phyloP scores from a whole-genome alignment of 1,140 invertebrate genomes.

The Ceratoteleas bidentatus region DNA sequence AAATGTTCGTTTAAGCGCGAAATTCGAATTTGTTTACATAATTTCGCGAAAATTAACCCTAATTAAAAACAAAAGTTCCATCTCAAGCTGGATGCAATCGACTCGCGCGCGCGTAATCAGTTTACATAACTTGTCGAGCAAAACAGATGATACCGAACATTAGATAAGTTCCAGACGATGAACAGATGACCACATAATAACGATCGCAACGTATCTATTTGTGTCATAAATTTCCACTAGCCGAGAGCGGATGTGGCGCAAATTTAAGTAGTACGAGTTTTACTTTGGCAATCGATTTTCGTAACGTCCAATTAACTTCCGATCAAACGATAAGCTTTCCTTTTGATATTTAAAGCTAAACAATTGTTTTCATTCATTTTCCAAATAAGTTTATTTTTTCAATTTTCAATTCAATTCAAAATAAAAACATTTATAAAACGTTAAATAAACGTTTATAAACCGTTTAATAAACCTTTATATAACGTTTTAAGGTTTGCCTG shows the following conservation, averaged over 20 bases:
- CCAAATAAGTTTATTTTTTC: no score
- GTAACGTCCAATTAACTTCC: conserved; percentile 11
- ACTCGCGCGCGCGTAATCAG: conserved; percentile 43
- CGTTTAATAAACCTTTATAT: no score
- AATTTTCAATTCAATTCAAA: no score
- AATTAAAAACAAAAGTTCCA: conserved; percentile 33
- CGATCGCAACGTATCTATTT: conserved; percentile 32
- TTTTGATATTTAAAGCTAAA: no score
- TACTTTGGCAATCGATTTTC: conserved; percentile 14
- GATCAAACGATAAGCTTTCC: no score
- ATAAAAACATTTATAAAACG: no score
- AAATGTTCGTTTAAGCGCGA: neutral
- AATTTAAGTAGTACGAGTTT: conserved; percentile 10
- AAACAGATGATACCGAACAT: conserved; percentile 49
- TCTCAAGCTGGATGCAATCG: conserved; percentile 15
- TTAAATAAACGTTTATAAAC: no score
- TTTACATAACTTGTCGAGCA: conserved; percentile 53
- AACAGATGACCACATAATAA: conserved; percentile 58
- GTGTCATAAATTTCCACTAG: conserved; percentile 34
- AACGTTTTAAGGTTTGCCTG: no score
- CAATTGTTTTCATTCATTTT: no score
- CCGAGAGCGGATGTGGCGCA: conserved; percentile 43
- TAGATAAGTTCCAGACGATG: conserved; percentile 61
- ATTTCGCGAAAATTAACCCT: neutral
- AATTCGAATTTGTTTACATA: neutral